Evolutionary conservation across 2,113 vertebrate species (phyloP), one percentile per base, ranked within the genome.

Genomic region (Stictonetta naevosa): DNA sequence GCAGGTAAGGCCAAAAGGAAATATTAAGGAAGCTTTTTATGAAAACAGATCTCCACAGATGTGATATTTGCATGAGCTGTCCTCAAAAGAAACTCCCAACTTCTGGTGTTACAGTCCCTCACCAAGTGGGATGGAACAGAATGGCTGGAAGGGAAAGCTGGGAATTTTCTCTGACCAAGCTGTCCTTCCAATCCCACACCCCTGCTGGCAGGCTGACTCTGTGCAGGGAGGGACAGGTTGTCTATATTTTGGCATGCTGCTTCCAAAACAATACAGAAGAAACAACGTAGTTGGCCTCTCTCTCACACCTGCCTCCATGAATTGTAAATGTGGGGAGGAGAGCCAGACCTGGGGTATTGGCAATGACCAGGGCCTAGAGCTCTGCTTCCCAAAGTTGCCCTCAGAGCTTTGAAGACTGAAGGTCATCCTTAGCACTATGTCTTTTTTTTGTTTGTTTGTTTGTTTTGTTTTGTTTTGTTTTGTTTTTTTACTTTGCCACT

Each of bases 381-480:
- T 94, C 28, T 18, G n/a, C 48, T 71, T 74, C 64, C 72, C 40
- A 71, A 21, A 58, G 26, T n/a, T 63, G 42, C 29, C 26, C 38
- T 79, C 48, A 72, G 48, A 73, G 36, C n/a, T 42, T 8, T 26
- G 58, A 50, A 38, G 26, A 50, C 5, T 25, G 59, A 93, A 38
- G 26, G 10, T 60, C 38, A 26, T 5, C 10, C 22, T 0, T 0
- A 38, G 46, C 13, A 40, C 78, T 68, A 33, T 12, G 25, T 72
- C n/a, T 13, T 0, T 3, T 53, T 56, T 60, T 66, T 56, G 40
- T 40, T 40, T 40, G 12, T 40, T 40, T 40, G 12, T 40, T 40
- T 40, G 12, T 40, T 40, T 40, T n/a, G n/a, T n/a, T n/a, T 38
- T 38, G 38, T 38, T 38, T 38, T 38, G n/a, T n/a, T n/a, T n/a